Evolutionary conservation across 2,797 vertebrate species (phyloP).

Genomic region (Enteromius trimaculatus): DNA sequence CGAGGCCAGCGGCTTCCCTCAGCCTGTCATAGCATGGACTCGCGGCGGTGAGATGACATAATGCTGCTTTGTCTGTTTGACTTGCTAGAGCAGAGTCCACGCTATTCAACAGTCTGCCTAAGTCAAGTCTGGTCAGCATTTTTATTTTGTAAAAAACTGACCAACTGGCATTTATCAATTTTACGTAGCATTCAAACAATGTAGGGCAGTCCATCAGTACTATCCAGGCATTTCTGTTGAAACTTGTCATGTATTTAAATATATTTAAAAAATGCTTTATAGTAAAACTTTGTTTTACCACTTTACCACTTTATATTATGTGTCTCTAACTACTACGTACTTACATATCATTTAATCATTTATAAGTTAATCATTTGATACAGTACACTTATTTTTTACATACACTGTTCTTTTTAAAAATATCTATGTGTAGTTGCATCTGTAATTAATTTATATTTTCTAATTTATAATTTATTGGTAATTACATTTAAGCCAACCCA

Average conservation of each 20-base stretch:
- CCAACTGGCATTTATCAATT: not conserved
- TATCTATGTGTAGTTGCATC: too few relatives aligned
- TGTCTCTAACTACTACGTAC: too few relatives aligned
- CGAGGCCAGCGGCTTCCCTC: conserved; percentile 90
- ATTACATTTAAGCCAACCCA: too few relatives aligned
- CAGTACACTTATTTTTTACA: too few relatives aligned
- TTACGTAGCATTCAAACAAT: not conserved
- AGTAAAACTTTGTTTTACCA: not conserved
- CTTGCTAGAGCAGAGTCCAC: not conserved
- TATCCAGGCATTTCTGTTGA: too few relatives aligned
- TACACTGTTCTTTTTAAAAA: too few relatives aligned
- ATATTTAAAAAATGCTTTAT: not conserved
- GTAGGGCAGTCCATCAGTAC: not conserved
- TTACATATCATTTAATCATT: too few relatives aligned
- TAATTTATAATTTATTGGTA: too few relatives aligned
- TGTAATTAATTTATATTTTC: too few relatives aligned
- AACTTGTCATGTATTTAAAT: too few relatives aligned
- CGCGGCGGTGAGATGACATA: conserved; percentile 81
- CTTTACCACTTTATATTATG: too few relatives aligned
- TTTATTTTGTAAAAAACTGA: not conserved
- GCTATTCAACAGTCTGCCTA: not conserved
- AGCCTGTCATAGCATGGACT: conserved; percentile 96
- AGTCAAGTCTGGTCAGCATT: not conserved
- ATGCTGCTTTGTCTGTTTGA: not conserved
- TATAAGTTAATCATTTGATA: too few relatives aligned